Conservation (phyloP, 2,797 vertebrate genomes). For the Heteromormyrus szaboi region DNA sequence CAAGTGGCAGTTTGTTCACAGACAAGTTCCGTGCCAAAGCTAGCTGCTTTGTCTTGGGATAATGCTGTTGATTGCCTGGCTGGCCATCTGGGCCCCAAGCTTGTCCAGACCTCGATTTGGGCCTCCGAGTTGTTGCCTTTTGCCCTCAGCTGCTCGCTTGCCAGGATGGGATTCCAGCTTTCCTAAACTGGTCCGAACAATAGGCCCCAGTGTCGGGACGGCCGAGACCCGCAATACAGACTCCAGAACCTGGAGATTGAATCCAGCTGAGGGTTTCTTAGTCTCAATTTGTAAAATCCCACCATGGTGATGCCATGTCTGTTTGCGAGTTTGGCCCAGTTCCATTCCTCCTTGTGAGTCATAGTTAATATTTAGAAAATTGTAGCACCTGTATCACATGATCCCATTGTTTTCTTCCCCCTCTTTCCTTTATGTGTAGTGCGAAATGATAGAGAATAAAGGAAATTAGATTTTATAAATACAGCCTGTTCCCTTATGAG, state of each 20-base stretch:
- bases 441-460: neutral
- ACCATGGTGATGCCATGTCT: neutral
- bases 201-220: neutral
- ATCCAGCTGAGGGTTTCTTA: neutral
- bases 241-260: neutral
- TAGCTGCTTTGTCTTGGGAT: neutral
- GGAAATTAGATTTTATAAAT: conserved; percentile 3
- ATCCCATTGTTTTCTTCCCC: neutral
- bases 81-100: neutral
- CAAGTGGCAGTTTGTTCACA: neutral
- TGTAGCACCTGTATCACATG: neutral
- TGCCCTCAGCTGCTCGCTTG: neutral
- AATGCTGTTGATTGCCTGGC: neutral
- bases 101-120: neutral
- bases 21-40: neutral
- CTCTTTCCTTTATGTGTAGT: neutral
- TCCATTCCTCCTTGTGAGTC: neutral
- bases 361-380: neutral
- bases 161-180: neutral
- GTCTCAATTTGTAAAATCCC: neutral
- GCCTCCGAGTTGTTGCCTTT: neutral
- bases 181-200: neutral
- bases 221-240: neutral
- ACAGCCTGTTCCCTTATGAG: neutral
- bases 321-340: conserved; percentile 1